phyloP scores from a whole-genome alignment of 2,797 vertebrate species.

The Sebastes taczanowskii region DNA sequence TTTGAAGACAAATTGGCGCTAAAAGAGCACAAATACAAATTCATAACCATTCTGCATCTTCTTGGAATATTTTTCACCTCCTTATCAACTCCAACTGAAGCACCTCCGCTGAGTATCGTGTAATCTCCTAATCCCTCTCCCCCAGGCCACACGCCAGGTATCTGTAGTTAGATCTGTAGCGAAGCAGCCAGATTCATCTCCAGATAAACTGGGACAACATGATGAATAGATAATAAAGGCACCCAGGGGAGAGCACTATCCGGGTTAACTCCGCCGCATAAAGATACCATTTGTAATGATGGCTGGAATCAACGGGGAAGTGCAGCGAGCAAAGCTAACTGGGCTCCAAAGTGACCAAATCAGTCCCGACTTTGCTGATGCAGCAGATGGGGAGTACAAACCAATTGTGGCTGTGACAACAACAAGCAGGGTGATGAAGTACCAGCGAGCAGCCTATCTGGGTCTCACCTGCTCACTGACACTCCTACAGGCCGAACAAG shows the following conservation, averaged over 20 bases:
- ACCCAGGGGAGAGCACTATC: constrained; percentile 77
- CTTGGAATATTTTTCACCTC: constrained; percentile 44
- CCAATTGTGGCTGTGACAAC: constrained; percentile 83
- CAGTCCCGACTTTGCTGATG: constrained; percentile 79
- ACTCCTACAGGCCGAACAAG: constrained; percentile 36
- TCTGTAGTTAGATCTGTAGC: constrained; percentile 67
- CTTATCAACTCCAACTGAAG: constrained; percentile 47
- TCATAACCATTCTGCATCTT: constrained; percentile 7
- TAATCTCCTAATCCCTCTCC: constrained; percentile 67
- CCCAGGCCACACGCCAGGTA: constrained; percentile 64
- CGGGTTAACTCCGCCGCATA: constrained; percentile 78
- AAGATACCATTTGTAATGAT: constrained; percentile 79
- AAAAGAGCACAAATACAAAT: constrained; percentile 28
- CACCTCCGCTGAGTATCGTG: constrained; percentile 42
- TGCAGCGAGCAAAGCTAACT: constrained; percentile 62
- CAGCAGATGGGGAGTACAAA: constrained; percentile 74
- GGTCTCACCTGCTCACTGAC: constrained; percentile 77
- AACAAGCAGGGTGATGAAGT: constrained; percentile 81
- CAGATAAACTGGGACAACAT: constrained; percentile 84
- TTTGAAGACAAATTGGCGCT: constrained; percentile 24
- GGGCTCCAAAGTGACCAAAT: constrained; percentile 77
- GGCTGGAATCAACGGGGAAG: constrained; percentile 64
- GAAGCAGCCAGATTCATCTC: constrained; percentile 76
- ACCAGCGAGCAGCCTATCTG: constrained; percentile 71
- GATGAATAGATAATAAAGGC: constrained; percentile 84